Evolutionary conservation across 1,140 invertebrate genomes (phyloP), one percentile per base, ranked within the genome.

Genomic region (Epicauta chinensis): DNA sequence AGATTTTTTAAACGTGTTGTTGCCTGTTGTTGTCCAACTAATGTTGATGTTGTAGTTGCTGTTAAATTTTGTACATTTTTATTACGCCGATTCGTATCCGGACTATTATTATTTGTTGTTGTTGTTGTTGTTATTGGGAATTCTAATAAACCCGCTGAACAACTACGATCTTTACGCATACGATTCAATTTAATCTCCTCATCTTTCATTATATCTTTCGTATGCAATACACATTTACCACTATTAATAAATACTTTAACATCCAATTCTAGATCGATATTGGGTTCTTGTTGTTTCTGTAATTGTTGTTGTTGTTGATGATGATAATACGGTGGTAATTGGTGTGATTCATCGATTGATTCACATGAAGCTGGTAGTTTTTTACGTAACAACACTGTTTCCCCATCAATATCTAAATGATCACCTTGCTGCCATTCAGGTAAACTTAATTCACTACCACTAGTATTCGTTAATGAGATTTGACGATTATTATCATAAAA

Each of bases 171-270:
- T 63, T 86, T 86, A 46, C 81, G 78, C 80, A 84, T 81, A 56
- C 75, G 73, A 46, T 63, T 80, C 77, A 78, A 70, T 70, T 76
- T 80, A 6, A 79, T 67, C 58, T 86, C 82, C 41, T 91, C 89
- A 34, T 91, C 87, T 52, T 76, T 80, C 0, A 73, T 71, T 14
- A 75, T 71, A 67, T 93, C 89, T 71, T 94, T 96, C 0, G 93
- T 96, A 72, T 97, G 93, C 2, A 98, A 75, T 16, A 96, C 91
- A 74, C 94, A 98, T 73, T 97, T 95, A 1, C 94, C 95, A 61
- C 91, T 93, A 67, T 96, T 96, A 43, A 98, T 95, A 51, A 95
- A 82, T 23, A 98, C 92, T 74, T 96, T 96, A 0, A 98, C 88
- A 72, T 97, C 93, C 54, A 98, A 74, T 68, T 97, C 93, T 69